Base-by-base conservation (phyloP, 2,113 vertebrate species). In the Pavo muticus region DNA sequence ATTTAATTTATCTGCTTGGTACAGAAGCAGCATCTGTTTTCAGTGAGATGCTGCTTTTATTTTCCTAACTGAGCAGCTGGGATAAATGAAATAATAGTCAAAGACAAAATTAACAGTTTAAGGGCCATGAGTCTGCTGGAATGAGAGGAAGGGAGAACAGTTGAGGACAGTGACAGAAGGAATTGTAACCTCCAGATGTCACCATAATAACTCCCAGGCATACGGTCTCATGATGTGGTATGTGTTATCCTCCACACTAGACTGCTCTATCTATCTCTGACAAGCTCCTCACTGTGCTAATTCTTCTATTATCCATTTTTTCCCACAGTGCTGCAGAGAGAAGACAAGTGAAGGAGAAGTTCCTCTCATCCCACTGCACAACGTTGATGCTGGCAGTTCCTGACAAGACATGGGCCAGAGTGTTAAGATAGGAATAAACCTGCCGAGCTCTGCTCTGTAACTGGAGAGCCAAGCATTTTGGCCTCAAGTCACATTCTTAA, bases 401-500 rank as follows among this genome's bases (percentile, higher is more conserved):
- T 3, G 2, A 16, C 69, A 69, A 84, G 73, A 68, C 69, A 48
- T 2, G 64, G 82, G 45, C 72, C 88, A 75, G 65, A 35, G 73
- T 35, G 39, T 75, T 94, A 88, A 0, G 72, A 94, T 90, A 84
- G 82, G 91, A 95, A 84, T 57, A 94, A 94, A 96, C 94, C 94
- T 95, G 93, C 73, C 72, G 61, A 5, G 1, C 72, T 91, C 50
- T 0, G 0, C 39, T 91, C 39, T 88, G 69, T 84, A 90, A 86
- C 69, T 57, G 56, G 85, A 95, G 84, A 95, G 74, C 91, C 87
- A 87, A 94, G 69, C 30, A 57, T 93, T 95, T 91, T 95, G 94
- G 95, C 96, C 93, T 88, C 87, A 71, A 95, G 93, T 95, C 93
- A 95, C 40, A 65, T 93, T 88, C 94, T 86, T 94, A 81, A 94